phyloP scores from a whole-genome alignment of 2,113 vertebrate species.

The Cebus imitator region DNA sequence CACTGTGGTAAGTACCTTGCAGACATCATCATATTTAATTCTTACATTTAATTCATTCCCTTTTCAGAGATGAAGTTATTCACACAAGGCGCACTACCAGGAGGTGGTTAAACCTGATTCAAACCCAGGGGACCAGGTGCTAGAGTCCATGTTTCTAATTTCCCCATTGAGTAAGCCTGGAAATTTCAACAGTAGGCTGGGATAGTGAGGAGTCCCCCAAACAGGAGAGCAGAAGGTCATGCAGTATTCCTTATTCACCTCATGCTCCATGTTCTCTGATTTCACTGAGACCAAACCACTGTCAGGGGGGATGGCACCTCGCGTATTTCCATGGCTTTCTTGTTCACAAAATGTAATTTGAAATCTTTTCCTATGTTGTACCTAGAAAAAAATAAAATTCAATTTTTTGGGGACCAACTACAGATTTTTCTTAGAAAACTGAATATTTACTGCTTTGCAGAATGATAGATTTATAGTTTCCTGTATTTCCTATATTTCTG shows the following conservation, averaged over 20 bases:
- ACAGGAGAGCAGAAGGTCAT: neutral
- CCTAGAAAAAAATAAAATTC: neutral
- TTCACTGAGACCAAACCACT: neutral
- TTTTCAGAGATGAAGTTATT: neutral
- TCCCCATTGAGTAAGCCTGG: neutral
- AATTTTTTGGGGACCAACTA: neutral
- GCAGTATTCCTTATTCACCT: accelerated
- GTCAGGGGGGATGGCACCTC: accelerated
- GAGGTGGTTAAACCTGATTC: too few relatives aligned
- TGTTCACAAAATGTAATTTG: neutral
- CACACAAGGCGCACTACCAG: accelerated
- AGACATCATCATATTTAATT: accelerated
- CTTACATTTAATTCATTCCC: neutral
- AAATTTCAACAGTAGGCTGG: neutral
- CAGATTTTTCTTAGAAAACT: neutral
- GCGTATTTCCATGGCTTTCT: neutral
- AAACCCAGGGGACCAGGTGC: neutral
- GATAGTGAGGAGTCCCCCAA: accelerated
- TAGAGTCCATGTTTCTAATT: neutral
- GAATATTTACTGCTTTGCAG: neutral
- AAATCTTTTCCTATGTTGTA: neutral
- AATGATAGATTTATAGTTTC: neutral
- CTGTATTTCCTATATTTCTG: neutral
- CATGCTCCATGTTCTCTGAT: neutral
- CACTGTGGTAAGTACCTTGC: accelerated